Conservation (phyloP, 1,140 invertebrate genomes). For the Habropoda laboriosa region DNA sequence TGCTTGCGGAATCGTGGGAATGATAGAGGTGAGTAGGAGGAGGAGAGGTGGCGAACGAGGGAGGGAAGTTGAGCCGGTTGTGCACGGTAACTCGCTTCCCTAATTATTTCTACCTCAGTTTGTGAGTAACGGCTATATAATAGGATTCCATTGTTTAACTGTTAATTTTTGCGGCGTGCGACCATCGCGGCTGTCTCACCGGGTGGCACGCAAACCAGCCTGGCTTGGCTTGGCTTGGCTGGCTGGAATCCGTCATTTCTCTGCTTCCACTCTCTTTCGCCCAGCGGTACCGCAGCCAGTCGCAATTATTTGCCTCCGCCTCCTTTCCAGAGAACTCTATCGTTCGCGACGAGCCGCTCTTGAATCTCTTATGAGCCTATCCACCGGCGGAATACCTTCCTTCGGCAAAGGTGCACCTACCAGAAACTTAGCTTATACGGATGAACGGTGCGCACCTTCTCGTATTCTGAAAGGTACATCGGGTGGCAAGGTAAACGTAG, state of each 20-base stretch:
- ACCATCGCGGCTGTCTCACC: conserved; percentile 38
- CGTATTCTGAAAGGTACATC: conserved; percentile 14
- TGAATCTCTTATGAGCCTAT: conserved; percentile 58
- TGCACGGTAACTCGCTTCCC: conserved; percentile 59
- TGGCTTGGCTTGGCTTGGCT: too few species aligned
- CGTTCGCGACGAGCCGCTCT: conserved; percentile 58
- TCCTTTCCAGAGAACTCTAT: conserved; percentile 60
- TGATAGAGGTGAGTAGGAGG: conserved; percentile 4
- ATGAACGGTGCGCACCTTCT: conserved; percentile 26
- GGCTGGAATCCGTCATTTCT: conserved; percentile 20
- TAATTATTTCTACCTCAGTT: conserved; percentile 72
- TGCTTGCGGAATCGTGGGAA: conserved; percentile 36
- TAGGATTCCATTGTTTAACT: conserved; percentile 72
- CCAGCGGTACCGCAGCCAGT: conserved; percentile 57
- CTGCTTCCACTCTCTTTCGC: conserved; percentile 26
- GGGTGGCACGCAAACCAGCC: conserved; percentile 61
- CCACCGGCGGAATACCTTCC: conserved; percentile 36
- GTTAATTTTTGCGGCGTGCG: conserved; percentile 72
- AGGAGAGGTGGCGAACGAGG: conserved; percentile 20
- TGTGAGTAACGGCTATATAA: conserved; percentile 68
- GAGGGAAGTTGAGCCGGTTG: conserved; percentile 38
- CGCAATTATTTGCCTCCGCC: conserved; percentile 58
- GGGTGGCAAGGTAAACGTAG: background rate
- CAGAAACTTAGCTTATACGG: conserved; percentile 43
- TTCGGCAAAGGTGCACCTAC: conserved; percentile 28